Evolutionary conservation across 1,140 invertebrate genomes (phyloP).

Genomic region (Brachionus rotundiformis): DNA sequence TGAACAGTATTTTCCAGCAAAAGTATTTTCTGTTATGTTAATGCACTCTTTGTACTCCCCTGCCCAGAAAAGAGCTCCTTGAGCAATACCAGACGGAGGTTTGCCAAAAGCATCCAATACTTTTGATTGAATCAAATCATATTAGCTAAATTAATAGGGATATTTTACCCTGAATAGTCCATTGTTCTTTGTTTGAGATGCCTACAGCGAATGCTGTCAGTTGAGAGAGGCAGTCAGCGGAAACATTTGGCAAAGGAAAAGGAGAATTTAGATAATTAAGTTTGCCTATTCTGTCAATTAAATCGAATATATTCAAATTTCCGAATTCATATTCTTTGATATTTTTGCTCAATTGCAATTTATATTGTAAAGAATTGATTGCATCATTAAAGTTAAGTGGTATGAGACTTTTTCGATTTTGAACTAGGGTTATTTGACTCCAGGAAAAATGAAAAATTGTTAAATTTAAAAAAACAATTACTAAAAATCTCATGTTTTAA

Average conservation of each 20-base stretch:
- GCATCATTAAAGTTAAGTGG: conserved; percentile 9
- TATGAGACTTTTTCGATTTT: not conserved
- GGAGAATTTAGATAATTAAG: not conserved
- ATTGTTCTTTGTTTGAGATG: not conserved
- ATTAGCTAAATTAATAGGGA: not conserved
- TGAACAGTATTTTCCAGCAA: conserved; percentile 45
- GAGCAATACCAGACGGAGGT: conserved; percentile 16
- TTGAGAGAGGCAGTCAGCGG: not conserved
- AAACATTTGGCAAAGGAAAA: conserved; percentile 6
- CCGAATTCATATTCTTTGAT: not conserved
- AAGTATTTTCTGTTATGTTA: conserved; percentile 40
- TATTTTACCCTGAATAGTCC: not conserved
- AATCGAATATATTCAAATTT: not conserved
- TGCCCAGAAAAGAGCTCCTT: conserved; percentile 18
- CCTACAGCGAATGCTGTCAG: not conserved
- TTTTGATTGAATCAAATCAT: too few relatives aligned
- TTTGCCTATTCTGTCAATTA: not conserved
- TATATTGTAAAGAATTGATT: not conserved
- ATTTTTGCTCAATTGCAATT: not conserved
- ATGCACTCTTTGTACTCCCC: conserved; percentile 33
- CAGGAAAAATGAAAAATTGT: not conserved
- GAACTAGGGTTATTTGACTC: not conserved
- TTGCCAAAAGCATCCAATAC: conserved; percentile 42
- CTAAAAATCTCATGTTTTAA: not conserved
- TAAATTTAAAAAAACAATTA: not conserved